Evolutionary conservation across 2,888 invertebrate genomes (phyloP).

Genomic region (Apotomis turbidana): DNA sequence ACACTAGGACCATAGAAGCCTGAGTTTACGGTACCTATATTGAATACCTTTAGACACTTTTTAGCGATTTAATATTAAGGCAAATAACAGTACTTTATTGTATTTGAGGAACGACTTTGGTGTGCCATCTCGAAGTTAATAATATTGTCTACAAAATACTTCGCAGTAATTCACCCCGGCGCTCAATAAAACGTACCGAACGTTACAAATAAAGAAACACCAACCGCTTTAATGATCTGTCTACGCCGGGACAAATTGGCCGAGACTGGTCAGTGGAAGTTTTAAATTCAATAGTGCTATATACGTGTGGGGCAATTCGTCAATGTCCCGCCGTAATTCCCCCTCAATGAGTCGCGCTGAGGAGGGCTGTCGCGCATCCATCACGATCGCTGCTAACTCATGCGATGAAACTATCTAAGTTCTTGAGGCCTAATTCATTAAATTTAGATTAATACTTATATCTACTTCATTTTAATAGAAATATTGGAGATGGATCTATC

Average conservation of each 20-base stretch:
- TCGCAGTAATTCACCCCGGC: background rate
- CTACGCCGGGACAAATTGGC: conserved; percentile 39
- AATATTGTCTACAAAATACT: no score
- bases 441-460: no score
- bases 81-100: no score
- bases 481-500: no score
- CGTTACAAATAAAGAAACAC: conserved; percentile 26
- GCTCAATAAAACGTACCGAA: background rate
- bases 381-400: conserved; percentile 69
- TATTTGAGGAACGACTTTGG: no score
- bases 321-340: conserved; percentile 80
- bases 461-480: no score
- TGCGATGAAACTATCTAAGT: conserved; percentile 56
- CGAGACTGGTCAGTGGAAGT: conserved; percentile 49
- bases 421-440: conserved; percentile 48
- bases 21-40: no score
- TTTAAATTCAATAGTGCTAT: conserved; percentile 77
- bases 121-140: no score
- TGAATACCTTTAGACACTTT: no score
- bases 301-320: conserved; percentile 76
- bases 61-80: no score
- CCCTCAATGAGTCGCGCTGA: conserved; percentile 77
- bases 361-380: conserved; percentile 75
- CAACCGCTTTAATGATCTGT: conserved; percentile 37
- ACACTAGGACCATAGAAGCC: no score